A percentile compares a stretch with the other conserved stretches of the same genome.
phyloP scores from a whole-genome alignment of 2,797 vertebrate species.

The Glyptemys insculpta region DNA sequence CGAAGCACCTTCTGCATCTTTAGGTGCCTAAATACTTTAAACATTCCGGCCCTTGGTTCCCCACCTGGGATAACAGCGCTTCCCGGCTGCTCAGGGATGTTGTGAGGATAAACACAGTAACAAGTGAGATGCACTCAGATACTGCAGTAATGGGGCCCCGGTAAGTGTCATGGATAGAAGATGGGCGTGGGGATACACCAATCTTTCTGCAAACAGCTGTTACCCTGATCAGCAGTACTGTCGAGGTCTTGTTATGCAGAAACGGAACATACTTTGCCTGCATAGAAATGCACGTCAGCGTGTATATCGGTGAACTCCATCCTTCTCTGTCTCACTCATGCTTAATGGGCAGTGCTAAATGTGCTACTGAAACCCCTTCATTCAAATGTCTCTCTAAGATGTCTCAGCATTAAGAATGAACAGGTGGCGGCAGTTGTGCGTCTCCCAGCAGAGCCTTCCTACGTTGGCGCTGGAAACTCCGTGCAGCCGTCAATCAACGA shows the following conservation, averaged over 20 bases:
- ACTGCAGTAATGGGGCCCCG: background rate
- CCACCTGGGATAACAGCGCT: conserved; percentile 48
- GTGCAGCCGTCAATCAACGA: conserved; percentile 37
- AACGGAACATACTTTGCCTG: background rate
- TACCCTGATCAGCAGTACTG: conserved; percentile 11
- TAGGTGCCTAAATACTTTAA: conserved; percentile 59
- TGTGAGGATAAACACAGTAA: conserved; percentile 42
- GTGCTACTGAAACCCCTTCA: background rate
- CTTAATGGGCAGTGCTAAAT: conserved; percentile 24
- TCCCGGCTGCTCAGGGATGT: conserved; percentile 16
- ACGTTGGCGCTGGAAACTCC: accelerated
- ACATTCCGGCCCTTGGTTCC: conserved; percentile 64
- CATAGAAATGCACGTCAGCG: background rate
- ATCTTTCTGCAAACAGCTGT: background rate
- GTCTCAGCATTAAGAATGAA: background rate
- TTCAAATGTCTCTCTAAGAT: background rate
- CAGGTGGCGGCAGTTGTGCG: background rate
- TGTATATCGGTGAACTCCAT: background rate
- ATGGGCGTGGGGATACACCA: background rate
- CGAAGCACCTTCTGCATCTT: background rate
- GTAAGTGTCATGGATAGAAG: background rate
- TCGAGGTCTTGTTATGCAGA: conserved; percentile 2
- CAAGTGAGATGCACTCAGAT: background rate
- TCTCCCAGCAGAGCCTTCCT: background rate
- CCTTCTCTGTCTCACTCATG: background rate